Conservation (phyloP, 2,888 invertebrate species). For the Strigamia crassipes region DNA sequence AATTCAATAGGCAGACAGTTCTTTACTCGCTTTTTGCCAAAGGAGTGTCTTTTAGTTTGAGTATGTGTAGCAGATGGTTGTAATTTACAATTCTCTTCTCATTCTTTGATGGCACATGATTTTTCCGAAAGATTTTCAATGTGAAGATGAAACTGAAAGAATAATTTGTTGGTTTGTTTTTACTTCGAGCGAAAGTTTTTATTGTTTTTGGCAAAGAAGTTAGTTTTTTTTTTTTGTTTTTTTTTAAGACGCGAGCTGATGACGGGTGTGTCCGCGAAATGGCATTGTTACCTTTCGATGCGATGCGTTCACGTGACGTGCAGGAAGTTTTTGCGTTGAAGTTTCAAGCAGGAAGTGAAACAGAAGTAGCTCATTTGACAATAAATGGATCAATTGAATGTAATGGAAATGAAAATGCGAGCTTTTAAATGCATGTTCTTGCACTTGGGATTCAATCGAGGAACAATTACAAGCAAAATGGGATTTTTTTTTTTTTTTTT, state of each 20-base stretch:
- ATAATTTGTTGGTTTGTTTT: background rate
- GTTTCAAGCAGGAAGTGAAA: constrained; percentile 6
- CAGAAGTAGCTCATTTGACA: constrained; percentile 8
- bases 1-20: background rate
- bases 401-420: background rate
- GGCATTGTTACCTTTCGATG: no score
- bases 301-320: background rate
- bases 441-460: background rate
- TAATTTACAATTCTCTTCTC: background rate
- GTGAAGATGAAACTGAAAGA: background rate
- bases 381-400: background rate
- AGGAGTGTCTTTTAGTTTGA: background rate
- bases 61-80: background rate
- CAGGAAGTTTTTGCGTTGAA: background rate
- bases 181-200: background rate
- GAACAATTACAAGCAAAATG: background rate
- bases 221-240: background rate
- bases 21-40: background rate
- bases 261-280: no score
- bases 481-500: no score
- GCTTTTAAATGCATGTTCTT: background rate
- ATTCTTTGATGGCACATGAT: background rate
- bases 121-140: background rate
- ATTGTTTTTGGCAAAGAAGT: background rate
- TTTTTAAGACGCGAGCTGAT: no score